These are phyloP conservation scores for Crypturellus undulatus DNA, from an alignment of 2,113 vertebrate species.

Conservation along the genomic window DNA sequence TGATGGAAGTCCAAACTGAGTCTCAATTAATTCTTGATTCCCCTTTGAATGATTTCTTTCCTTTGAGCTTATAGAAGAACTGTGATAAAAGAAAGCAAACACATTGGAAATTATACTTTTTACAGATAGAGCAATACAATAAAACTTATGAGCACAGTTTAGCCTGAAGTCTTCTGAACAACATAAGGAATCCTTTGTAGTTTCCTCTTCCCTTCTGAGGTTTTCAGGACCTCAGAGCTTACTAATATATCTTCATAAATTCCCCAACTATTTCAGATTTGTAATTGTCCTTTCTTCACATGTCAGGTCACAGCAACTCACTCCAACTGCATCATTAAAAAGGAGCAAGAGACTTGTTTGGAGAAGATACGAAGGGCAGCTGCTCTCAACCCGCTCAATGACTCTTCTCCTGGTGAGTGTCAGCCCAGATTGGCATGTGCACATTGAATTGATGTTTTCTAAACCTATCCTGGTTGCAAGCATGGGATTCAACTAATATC, in stretches of 20 bases:
- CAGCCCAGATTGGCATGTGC: rapidly evolving
- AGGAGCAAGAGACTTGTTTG: constrained; percentile 80
- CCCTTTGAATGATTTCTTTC: not conserved
- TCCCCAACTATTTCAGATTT: not conserved
- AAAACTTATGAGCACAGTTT: not conserved
- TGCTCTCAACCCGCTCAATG: constrained; percentile 72
- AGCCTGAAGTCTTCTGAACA: rapidly evolving
- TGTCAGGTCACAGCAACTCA: constrained; percentile 74
- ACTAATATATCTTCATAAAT: not conserved
- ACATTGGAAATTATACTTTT: not conserved
- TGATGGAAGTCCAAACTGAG: not conserved
- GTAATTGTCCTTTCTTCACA: not conserved
- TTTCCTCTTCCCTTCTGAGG: not conserved
- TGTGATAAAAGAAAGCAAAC: not conserved
- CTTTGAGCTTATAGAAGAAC: not conserved
- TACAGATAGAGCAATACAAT: not conserved
- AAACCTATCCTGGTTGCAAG: not conserved
- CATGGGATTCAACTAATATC: not conserved
- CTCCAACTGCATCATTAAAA: constrained; percentile 82
- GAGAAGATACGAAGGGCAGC: constrained; percentile 77
- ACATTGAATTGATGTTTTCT: not conserved
- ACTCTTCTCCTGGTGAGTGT: constrained; percentile 75
- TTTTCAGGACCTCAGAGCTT: not conserved
- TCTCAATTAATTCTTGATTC: not conserved
- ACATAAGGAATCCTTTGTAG: rapidly evolving